A percentile compares a stretch with the other conserved stretches of the same genome.
phyloP scores from a whole-genome alignment of 2,797 vertebrate genomes.

The Synaphobranchus kaupii region DNA sequence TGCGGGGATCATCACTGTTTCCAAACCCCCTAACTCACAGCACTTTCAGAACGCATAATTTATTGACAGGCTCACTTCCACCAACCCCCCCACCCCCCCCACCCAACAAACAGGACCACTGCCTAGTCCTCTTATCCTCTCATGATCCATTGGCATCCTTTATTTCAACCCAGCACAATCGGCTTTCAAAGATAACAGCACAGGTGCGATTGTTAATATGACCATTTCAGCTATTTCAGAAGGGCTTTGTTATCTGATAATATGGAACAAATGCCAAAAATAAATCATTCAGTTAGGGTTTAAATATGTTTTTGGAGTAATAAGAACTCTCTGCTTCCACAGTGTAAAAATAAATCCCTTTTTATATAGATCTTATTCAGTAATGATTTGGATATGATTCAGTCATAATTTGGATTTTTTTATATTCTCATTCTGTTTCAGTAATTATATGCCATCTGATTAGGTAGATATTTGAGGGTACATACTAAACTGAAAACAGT shows the following conservation, averaged over 20 bases:
- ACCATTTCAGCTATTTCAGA: background rate
- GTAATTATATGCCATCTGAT: background rate
- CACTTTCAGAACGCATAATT: constrained; percentile 11
- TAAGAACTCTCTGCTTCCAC: too few relatives aligned
- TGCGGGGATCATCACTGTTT: constrained; percentile 18
- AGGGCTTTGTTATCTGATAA: background rate
- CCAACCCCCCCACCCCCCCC: background rate
- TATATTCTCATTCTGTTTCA: background rate
- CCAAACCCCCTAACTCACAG: background rate
- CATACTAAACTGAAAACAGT: background rate
- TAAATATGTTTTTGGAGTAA: too few relatives aligned
- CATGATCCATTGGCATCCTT: background rate
- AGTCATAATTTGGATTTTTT: background rate
- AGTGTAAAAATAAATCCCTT: too few relatives aligned
- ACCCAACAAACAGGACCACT: background rate
- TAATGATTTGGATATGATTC: background rate
- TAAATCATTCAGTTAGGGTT: background rate
- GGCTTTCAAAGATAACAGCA: background rate
- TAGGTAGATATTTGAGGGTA: background rate
- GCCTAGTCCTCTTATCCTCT: background rate
- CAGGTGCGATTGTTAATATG: background rate
- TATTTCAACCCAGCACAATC: background rate
- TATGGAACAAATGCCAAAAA: background rate
- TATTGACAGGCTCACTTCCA: constrained; percentile 2
- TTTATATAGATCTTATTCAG: background rate